A percentile compares a stretch with the other conserved stretches of the same genome.
Evolutionary conservation across 2,113 vertebrate genomes (phyloP).

Genomic region (Herpetotheres cachinnans): DNA sequence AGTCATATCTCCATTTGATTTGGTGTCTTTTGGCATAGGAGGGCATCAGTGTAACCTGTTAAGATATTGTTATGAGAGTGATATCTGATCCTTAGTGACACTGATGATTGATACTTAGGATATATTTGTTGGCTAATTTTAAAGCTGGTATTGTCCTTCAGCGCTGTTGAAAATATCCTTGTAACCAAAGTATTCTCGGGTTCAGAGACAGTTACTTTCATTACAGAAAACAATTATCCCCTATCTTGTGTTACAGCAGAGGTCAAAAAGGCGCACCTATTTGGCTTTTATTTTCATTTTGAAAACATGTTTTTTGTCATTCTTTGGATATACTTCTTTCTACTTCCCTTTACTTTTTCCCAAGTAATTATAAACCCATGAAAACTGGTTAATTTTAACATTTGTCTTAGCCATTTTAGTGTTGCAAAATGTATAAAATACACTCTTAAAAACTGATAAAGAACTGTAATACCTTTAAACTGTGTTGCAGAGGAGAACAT

Average conservation of each 20-base stretch:
- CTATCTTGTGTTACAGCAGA: background rate
- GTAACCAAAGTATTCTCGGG: background rate
- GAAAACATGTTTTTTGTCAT: rapidly evolving
- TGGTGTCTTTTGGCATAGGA: background rate
- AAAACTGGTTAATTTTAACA: background rate
- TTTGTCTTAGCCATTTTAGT: background rate
- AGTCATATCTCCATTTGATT: background rate
- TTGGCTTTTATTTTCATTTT: background rate
- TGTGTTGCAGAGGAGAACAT: background rate
- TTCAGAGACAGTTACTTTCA: background rate
- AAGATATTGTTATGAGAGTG: background rate
- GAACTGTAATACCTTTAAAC: background rate
- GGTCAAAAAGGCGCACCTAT: background rate
- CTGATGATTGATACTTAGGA: background rate
- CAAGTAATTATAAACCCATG: background rate
- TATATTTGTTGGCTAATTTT: background rate
- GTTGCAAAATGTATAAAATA: background rate
- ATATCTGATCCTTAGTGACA: background rate
- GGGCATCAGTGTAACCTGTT: background rate
- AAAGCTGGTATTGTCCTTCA: background rate
- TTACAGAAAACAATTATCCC: background rate
- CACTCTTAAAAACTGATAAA: background rate
- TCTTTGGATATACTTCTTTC: background rate
- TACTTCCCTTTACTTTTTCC: background rate
- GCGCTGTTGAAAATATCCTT: background rate